Base-by-base conservation (phyloP, 1,140 invertebrate genomes). In the Agraylea sexmaculata region DNA sequence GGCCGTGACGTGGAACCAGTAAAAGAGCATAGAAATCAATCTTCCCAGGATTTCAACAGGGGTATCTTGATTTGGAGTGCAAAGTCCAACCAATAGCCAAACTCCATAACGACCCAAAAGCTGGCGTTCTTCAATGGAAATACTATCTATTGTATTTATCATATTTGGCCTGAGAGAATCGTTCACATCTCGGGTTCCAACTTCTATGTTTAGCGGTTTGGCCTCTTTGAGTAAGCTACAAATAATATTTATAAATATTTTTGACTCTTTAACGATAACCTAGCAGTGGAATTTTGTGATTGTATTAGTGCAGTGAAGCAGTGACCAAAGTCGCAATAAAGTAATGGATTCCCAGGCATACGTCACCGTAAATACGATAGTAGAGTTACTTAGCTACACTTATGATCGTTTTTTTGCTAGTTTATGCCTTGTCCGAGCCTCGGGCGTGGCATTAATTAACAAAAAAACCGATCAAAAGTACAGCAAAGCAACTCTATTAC, bases 1-100 rank as follows among this genome's bases (percentile, higher is more conserved):
- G 6, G 91, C 89, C 21, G 93, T 97, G 43, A 92, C 84, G 69
- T 96, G 87, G 70, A 98, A 99, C 95, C 95, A 99, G 65, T 98
- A 91, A 69, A 98, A 98, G 38, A 99, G 73, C 74, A 94, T 93
- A 38, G 88, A 87, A 18, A 99, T 69, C 48, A 99, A 73, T 50
- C 93, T 71, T 13, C 92, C 91, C 22, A 98, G 69, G 21, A 90
- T 79, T 62, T 93, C 86, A 55, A 82, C 68, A 4, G 87, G 83
- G n/a, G 90, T 82, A 48, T 81, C 78, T 27, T 82, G 71, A 43
- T 78, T 81, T 13, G 89, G 88, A 7, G 83, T 84, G 62, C 91
- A 96, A 44, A 96, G 74, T 27, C 91, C 90, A 21, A 95, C 88
- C 48, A 98, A 74, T 41, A 99, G 60, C 92, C 93, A 98, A 33